A percentile compares a stretch with the other conserved stretches of the same genome.
phyloP scores from a whole-genome alignment of 2,888 invertebrate genomes.

The Drosophila anomalata region DNA sequence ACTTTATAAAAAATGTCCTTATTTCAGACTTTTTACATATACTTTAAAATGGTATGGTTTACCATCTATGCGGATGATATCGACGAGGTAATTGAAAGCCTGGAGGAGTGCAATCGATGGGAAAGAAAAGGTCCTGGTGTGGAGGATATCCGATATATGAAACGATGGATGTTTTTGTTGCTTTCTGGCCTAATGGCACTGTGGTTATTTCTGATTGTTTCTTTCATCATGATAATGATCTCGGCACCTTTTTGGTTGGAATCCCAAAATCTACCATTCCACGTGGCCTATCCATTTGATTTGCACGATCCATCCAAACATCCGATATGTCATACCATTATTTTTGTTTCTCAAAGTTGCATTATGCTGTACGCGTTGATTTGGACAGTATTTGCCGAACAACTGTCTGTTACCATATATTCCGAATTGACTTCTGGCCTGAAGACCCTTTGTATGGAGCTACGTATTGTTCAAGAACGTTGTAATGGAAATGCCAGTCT shows the following conservation, averaged over 20 bases:
- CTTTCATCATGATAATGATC: conserved; percentile 19
- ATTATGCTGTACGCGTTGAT: conserved; percentile 14
- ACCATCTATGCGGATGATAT: conserved; percentile 25
- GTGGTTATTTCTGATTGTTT: conserved; percentile 22
- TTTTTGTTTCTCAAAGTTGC: conserved; percentile 29
- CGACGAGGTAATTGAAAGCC: conserved; percentile 35
- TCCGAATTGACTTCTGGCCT: conserved; percentile 24
- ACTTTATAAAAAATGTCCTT: rapidly evolving
- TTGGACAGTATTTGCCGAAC: conserved; percentile 21
- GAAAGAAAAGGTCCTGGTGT: neutral
- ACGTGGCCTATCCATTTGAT: conserved; percentile 40
- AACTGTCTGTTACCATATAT: conserved; percentile 14
- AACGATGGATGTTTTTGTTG: conserved; percentile 29
- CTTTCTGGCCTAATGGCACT: neutral
- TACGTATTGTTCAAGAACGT: neutral
- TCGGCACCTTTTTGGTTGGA: conserved; percentile 43
- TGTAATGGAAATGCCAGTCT: neutral
- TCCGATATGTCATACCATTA: conserved; percentile 1
- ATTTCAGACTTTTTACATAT: conserved; percentile 37
- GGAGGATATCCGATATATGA: conserved; percentile 7
- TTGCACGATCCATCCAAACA: conserved; percentile 44
- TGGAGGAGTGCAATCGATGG: conserved; percentile 33
- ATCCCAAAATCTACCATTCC: conserved; percentile 41
- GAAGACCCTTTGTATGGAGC: neutral
- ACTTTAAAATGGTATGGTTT: conserved; percentile 24